These are phyloP conservation scores for Lasioglossum albipes DNA, from an alignment of 1,140 invertebrate species.

Conservation along the genomic window DNA sequence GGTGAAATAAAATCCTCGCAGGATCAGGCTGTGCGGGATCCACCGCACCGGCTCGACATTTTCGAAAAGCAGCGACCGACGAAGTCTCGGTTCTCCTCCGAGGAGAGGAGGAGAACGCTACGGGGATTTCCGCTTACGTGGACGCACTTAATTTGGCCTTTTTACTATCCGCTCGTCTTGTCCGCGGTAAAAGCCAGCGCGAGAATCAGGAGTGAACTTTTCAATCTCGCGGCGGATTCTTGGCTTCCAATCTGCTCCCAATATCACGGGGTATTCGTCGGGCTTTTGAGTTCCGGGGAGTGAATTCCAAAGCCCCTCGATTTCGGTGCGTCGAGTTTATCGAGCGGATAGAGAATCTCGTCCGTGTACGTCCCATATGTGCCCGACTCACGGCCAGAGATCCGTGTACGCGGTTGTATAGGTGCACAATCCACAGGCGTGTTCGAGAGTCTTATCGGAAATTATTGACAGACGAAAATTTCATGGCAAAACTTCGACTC, in stretches of 20 bases:
- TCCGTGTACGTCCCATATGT: constrained; percentile 22
- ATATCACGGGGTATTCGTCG: constrained; percentile 56
- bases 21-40: too few relatives aligned
- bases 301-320: constrained; percentile 55
- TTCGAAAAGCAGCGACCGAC: background rate
- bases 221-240: constrained; percentile 52
- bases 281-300: constrained; percentile 40
- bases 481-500: constrained; percentile 42
- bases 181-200: constrained; percentile 36
- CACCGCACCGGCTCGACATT: background rate
- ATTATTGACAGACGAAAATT: constrained; percentile 48
- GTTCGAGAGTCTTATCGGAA: constrained; percentile 16
- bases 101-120: background rate
- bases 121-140: constrained; percentile 35
- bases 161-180: constrained; percentile 44
- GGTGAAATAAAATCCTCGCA: background rate
- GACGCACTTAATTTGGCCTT: constrained; percentile 50
- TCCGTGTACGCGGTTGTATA: background rate
- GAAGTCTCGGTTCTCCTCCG: background rate
- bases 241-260: constrained; percentile 59
- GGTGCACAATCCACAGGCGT: background rate
- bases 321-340: constrained; percentile 58
- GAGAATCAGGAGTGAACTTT: constrained; percentile 43
- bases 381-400: too few relatives aligned
- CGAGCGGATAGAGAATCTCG: constrained; percentile 55